phyloP scores from a whole-genome alignment of 2,888 invertebrate genomes.

The Drosophila mimetica region DNA sequence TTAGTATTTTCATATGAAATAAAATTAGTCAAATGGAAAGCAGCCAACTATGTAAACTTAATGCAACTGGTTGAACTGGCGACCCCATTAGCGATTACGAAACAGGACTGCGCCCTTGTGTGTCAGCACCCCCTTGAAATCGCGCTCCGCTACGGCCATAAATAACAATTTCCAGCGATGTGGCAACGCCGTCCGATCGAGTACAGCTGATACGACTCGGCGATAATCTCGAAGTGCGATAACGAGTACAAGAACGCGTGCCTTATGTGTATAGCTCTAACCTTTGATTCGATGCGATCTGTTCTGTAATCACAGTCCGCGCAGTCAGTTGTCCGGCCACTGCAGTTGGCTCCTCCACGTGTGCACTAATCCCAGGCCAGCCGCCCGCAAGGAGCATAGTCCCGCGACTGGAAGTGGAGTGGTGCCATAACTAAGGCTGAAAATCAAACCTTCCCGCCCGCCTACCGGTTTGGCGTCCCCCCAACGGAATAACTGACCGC shows the following conservation, averaged over 20 bases:
- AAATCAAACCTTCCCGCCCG: conserved; percentile 46
- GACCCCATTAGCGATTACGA: not conserved
- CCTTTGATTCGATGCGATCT: conserved; percentile 23
- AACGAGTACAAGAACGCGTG: conserved; percentile 44
- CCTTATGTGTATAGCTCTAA: conserved; percentile 32
- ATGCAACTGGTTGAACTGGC: not conserved
- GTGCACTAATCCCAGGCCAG: conserved; percentile 1
- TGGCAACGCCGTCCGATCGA: conserved; percentile 29
- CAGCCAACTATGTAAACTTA: not conserved
- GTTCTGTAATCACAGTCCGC: conserved; percentile 33
- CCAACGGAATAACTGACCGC: conserved; percentile 39
- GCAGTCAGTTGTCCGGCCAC: conserved; percentile 14
- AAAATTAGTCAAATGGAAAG: not conserved
- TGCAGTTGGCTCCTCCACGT: conserved; percentile 13
- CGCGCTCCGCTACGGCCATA: not conserved
- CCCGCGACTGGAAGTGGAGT: conserved; percentile 9
- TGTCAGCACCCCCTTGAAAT: not conserved
- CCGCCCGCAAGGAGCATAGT: conserved; percentile 8
- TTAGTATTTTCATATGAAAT: no score
- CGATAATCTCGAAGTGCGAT: conserved; percentile 38
- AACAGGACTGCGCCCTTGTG: not conserved
- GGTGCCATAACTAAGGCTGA: not conserved
- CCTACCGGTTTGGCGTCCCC: conserved; percentile 35
- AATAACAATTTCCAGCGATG: not conserved
- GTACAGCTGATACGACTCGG: conserved; percentile 25